Evolutionary conservation across 1,140 invertebrate species (phyloP).

Genomic region (Drosophila aff.): DNA sequence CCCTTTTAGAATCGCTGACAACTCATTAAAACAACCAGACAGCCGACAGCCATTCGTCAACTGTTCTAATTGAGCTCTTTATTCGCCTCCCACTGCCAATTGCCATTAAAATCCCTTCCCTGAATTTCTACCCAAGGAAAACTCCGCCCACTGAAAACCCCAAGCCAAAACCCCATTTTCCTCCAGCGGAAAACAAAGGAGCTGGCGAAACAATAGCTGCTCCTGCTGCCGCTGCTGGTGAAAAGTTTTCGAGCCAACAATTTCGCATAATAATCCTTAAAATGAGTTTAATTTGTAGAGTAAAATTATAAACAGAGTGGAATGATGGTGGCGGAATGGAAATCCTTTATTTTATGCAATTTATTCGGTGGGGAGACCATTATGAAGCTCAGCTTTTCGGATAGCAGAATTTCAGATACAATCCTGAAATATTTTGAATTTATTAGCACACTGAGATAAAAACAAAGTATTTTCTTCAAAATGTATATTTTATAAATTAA

Average conservation of each 20-base stretch:
- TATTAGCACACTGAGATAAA: background rate
- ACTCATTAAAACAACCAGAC: slow-evolving; percentile 30
- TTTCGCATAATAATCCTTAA: slow-evolving; percentile 83
- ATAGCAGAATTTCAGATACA: slow-evolving; percentile 18
- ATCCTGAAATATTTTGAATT: background rate
- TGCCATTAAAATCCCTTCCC: slow-evolving; percentile 20
- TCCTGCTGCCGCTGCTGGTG: background rate
- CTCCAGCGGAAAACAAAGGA: slow-evolving; percentile 34
- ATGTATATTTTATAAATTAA: background rate
- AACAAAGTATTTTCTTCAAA: background rate
- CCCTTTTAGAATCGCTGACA: background rate
- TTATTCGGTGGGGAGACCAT: slow-evolving; percentile 18
- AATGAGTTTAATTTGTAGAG: slow-evolving; percentile 84
- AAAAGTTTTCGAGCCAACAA: slow-evolving; percentile 71
- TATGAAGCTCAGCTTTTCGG: slow-evolving; percentile 16
- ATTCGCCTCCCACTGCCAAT: slow-evolving; percentile 16
- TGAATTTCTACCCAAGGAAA: slow-evolving; percentile 15
- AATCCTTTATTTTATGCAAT: slow-evolving; percentile 15
- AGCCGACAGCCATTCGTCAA: slow-evolving; percentile 12
- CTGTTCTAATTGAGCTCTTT: slow-evolving; percentile 64
- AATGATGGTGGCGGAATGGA: slow-evolving; percentile 5
- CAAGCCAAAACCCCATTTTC: slow-evolving; percentile 8
- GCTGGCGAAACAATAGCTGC: slow-evolving; percentile 49
- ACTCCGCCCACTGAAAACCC: slow-evolving; percentile 4
- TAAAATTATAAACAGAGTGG: slow-evolving; percentile 60